Percentiles rank a stretch among this genome's conserved stretches.
Conservation (phyloP, 2,113 vertebrate genomes). For the Megaceryle maxima region DNA sequence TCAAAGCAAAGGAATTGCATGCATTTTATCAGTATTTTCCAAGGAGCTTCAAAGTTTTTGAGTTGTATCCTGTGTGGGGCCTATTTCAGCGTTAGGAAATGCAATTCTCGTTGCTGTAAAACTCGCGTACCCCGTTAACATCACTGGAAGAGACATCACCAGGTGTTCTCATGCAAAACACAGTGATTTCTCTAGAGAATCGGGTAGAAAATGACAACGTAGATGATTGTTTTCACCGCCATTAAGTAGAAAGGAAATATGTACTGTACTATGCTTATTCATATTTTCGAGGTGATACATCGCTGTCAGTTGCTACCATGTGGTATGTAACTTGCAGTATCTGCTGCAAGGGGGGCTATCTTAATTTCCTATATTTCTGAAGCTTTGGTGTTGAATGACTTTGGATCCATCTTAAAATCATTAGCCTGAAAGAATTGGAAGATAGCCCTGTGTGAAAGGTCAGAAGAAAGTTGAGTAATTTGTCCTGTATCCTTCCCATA, state of each 20-base stretch:
- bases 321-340: background rate
- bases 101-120: background rate
- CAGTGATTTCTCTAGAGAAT: background rate
- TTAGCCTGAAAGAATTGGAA: background rate
- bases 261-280: background rate
- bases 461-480: background rate
- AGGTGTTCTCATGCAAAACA: accelerated
- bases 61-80: accelerated
- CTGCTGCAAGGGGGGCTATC: background rate
- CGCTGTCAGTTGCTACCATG: background rate
- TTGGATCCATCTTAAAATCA: background rate
- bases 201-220: background rate
- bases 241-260: background rate
- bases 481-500: background rate
- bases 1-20: background rate
- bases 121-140: too few species aligned
- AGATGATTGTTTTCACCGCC: background rate
- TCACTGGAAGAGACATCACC: background rate
- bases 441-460: background rate
- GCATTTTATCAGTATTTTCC: background rate
- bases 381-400: background rate
- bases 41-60: background rate
- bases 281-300: background rate
- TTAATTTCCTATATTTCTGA: background rate
- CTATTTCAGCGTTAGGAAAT: background rate